Percentiles rank a stretch among this genome's conserved stretches.
phyloP scores from a whole-genome alignment of 1,140 invertebrate genomes.

The Calliphora vicina region DNA sequence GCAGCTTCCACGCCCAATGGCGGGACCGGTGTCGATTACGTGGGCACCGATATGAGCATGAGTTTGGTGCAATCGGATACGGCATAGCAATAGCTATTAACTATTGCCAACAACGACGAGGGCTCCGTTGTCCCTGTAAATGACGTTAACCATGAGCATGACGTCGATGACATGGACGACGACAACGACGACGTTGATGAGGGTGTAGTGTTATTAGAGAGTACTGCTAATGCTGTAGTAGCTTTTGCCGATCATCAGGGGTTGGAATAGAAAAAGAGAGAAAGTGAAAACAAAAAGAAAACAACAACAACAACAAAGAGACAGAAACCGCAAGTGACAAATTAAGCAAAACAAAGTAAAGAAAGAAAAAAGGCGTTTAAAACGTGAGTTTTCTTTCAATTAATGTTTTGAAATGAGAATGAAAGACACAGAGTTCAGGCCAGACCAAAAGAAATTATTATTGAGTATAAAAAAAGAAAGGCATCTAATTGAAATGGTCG shows the following conservation, averaged over 20 bases:
- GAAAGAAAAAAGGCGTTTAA: background rate
- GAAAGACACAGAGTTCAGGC: background rate
- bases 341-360: background rate
- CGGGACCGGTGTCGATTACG: background rate
- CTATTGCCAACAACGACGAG: background rate
- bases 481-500: background rate
- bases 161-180: background rate
- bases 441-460: background rate
- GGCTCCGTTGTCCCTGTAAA: background rate
- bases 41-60: conserved; percentile 10
- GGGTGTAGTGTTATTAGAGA: background rate
- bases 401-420: background rate
- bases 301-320: no score
- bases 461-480: background rate
- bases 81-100: conserved; percentile 31
- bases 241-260: conserved; percentile 21
- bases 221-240: background rate
- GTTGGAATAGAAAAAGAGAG: background rate
- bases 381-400: background rate
- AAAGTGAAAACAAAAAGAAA: background rate
- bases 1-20: conserved; percentile 20
- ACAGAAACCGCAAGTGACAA: no score
- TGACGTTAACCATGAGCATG: background rate
- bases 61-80: background rate
- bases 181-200: background rate